Evolutionary conservation across 2,113 vertebrate species (phyloP), one percentile per base, ranked within the genome.

Genomic region (Pseudorectes ferrugineus): DNA sequence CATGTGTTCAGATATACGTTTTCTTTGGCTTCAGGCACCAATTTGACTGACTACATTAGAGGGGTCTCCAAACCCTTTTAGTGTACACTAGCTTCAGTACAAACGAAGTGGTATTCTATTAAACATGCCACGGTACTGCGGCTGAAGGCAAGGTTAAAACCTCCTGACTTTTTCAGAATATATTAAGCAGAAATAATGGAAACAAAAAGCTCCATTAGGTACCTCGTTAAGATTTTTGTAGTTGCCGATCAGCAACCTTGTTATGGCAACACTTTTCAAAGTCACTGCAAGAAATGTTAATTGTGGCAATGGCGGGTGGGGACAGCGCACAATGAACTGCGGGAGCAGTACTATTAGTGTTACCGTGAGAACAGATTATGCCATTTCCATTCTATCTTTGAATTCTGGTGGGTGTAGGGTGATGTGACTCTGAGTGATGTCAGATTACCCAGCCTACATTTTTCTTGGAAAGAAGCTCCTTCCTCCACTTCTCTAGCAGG

Each of bases 401-500:
- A 80, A 86, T 89, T 88, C 93, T 62, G 88, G 94, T 96, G 96
- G 93, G 91, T 92, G 94, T 93, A 89, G 54, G 72, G 62, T 80
- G 95, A 97, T 95, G 91, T 89, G 95, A 94, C 93, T 97, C 97
- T 91, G 96, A 96, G 89, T 92, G 88, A 96, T 94, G 93, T 92
- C 86, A 91, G 88, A 91, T 93, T 95, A 95, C 84, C 92, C 92
- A 88, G 95, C 96, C 97, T 97, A 97, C 84, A 89, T 94, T 95
- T 97, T 96, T 97, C 97, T 95, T 96, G 95, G 96, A 97, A 97
- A 97, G 93, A 96, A 92, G 88, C 81, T 91, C 61, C 84, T 95
- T 94, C 92, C 80, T 95, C 75, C 83, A 72, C 80, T 96, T 51
- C 89, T 86, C 67, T 72, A 89, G 76, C 67, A 85, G 54, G 33